Conservation (phyloP, 2,888 invertebrate species). For the Horisme vitalbata region DNA sequence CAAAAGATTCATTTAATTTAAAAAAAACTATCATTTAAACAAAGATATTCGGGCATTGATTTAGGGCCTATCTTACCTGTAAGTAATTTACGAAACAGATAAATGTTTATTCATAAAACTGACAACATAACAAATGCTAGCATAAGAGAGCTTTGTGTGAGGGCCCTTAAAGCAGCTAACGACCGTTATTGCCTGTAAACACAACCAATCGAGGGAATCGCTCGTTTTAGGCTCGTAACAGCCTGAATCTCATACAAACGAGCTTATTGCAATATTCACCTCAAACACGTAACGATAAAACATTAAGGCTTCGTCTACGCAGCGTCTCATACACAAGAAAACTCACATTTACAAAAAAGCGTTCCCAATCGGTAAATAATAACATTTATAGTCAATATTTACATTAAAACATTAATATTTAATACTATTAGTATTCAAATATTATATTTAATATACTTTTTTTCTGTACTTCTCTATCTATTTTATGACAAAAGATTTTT, state of each 20-base stretch:
- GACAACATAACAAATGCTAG: not conserved
- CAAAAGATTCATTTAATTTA: slow-evolving; percentile 40
- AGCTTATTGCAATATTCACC: slow-evolving; percentile 35
- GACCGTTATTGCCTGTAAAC: slow-evolving; percentile 41
- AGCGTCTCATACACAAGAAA: slow-evolving; percentile 44
- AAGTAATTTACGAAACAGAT: not conserved
- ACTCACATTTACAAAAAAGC: slow-evolving; percentile 44
- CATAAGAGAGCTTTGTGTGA: not conserved
- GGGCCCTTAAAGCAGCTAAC: slow-evolving; percentile 15
- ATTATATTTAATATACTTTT: slow-evolving; percentile 55
- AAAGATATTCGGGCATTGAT: not conserved
- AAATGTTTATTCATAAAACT: not conserved
- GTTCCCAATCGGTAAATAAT: slow-evolving; percentile 45
- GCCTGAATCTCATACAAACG: slow-evolving; percentile 22
- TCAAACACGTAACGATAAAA: slow-evolving; percentile 23
- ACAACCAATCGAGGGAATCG: slow-evolving; percentile 42
- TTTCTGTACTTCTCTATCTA: slow-evolving; percentile 61
- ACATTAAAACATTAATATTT: slow-evolving; percentile 64
- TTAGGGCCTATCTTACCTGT: not conserved
- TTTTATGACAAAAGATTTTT: slow-evolving; percentile 52
- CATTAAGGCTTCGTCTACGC: slow-evolving; percentile 53
- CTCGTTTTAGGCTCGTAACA: slow-evolving; percentile 14
- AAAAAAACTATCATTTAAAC: slow-evolving; percentile 33
- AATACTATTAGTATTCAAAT: slow-evolving; percentile 59
- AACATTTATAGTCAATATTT: slow-evolving; percentile 48